Evolutionary conservation across 2,888 invertebrate genomes (phyloP).

Genomic region (Arrhopalites spinosus): DNA sequence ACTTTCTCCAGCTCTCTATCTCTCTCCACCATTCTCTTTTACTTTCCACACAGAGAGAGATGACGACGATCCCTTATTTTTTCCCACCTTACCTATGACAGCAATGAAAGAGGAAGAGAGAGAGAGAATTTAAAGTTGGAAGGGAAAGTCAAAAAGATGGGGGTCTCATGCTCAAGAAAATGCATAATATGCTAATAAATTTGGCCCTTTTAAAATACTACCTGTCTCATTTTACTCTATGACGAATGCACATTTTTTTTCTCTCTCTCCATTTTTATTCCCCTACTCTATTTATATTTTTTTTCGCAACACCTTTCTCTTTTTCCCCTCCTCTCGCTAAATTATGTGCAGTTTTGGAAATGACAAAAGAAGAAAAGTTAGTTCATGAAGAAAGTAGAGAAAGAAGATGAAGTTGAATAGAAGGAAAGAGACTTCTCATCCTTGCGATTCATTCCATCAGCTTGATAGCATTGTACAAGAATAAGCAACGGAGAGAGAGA

Average conservation of each 20-base stretch:
- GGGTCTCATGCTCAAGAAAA: neutral
- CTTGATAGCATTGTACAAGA: neutral
- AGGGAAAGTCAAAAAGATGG: neutral
- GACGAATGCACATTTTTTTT: neutral
- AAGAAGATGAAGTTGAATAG: neutral
- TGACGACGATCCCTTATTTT: neutral
- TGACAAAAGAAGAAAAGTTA: neutral
- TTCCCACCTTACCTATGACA: neutral
- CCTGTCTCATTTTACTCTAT: conserved; percentile 1
- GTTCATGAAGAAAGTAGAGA: neutral
- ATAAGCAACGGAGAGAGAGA: neutral
- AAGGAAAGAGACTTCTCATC: neutral
- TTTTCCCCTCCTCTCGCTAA: neutral
- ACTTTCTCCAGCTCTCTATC: neutral
- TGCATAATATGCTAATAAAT: neutral
- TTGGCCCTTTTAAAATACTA: neutral
- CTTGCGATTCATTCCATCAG: neutral
- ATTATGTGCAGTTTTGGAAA: neutral
- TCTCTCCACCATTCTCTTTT: neutral
- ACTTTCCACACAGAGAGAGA: too few relatives aligned
- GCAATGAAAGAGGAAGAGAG: neutral
- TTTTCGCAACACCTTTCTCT: neutral
- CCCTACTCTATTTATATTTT: neutral
- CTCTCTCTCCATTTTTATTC: neutral
- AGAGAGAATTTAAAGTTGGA: neutral